Base-by-base conservation (phyloP, 2,888 invertebrate species). In the Pachliopta kotzebuea region DNA sequence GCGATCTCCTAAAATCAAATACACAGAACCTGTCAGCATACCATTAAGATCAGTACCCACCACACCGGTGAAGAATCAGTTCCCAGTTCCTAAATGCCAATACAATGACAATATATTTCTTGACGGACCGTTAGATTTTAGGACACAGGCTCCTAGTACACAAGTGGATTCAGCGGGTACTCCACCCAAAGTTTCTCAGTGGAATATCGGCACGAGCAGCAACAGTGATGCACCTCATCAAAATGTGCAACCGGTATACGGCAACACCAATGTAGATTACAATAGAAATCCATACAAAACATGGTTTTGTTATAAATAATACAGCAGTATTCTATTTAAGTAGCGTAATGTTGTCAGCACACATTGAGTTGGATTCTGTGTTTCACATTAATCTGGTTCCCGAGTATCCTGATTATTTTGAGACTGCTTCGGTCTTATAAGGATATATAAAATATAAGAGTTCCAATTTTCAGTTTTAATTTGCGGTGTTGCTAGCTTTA, bases 101-200 rank as follows among this genome's bases (percentile, higher is more conserved):
- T 91, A 91, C 63, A 91, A 86, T 55, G 91, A 91, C 58, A 80
- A 71, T 29, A 90, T 91, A 63, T 88, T 91, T 70, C 52, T 89
- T 21, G 83, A 82, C 17, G 67, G 76, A 0, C 86, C 88, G 0
- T 64, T 86, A 63, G 87, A 88, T 67, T 88, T 80, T 64, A 75
- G 86, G 63, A 84, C 78, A 23, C 60, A 37, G 0, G 50, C 45
- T 11, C 45, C 45, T 7, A n/a, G 11, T 0, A 6, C 45, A n/a
- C 45, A 18, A 31, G 24, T 37, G 20, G 26, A 26, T 24, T 4
- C 49, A 26, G 8, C 17, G 11, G 26, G 45, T 2, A 23, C 26
- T 4, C 14, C 49, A 17, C 26, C 67, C 24, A 77, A 78, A 0
- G 68, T 72, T 6, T 75, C 70, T 55, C 75, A 74, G 0, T 88